Base-by-base conservation (phyloP, 2,888 invertebrate genomes). In the Sinotaia quadrata region DNA sequence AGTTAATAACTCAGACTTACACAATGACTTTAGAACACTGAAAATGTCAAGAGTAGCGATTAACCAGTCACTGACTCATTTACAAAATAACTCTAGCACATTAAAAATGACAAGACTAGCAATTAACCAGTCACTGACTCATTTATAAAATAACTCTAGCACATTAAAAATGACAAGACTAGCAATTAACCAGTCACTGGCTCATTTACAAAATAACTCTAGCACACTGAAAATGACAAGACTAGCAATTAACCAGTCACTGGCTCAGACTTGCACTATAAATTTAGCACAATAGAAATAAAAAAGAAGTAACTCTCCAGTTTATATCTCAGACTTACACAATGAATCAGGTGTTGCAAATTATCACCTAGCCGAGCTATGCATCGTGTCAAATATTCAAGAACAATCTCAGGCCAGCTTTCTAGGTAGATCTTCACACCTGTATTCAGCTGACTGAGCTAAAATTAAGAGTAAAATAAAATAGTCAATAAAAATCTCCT, bases 341-440 rank as follows among this genome's bases (percentile, higher is more conserved):
- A 75, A 73, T 84, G 79, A 34, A 86, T 78, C 4, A 86, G 76
- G 66, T 78, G 81, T 58, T 82, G 81, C 29, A 85, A 67, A 73
- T 81, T 78, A 4, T 78, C 71, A 24, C 81, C 77, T 7, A 85
- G 69, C 18, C 74, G 61, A 47, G 76, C 72, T 24, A 82, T 72
- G 75, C 84, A 84, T 54, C 84, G 62, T 21, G 78, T 72, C 58
- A 85, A 62, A 63, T 81, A 86, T 18, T 80, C 80, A 41, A 84
- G 69, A 2, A 80, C 79, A 10, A 76, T 73, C 1, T 76, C 63
- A 52, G 81, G 78, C 86, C 86, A 86, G 41, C 74, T 72, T 44
- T 79, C 74, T 37, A 86, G 60, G 59, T 78, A 79, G 4, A 37
- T 67, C 47, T 72, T 74, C 27, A 77, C 67, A 18, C 68, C 58